These are phyloP conservation scores for Drosophila setosimentum DNA, from an alignment of 2,888 invertebrate genomes.

Conservation along the genomic window DNA sequence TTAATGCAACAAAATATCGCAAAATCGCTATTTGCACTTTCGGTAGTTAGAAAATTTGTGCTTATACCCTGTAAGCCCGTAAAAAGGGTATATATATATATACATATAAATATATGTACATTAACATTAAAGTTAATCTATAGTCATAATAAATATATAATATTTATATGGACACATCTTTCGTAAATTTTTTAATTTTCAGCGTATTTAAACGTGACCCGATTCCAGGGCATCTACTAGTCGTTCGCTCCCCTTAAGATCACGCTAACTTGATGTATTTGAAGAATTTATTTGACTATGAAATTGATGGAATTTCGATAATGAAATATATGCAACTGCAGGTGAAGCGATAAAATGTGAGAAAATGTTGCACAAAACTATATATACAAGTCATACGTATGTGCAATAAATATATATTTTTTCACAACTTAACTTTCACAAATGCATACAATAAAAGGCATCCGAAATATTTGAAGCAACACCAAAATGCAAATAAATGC, in stretches of 20 bases:
- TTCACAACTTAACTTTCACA: not conserved
- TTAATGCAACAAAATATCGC: not conserved
- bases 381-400: not conserved
- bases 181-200: not conserved
- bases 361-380: not conserved
- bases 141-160: not conserved
- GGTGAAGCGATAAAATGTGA: not conserved
- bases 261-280: not conserved
- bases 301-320: slow-evolving; percentile 9
- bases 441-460: not conserved
- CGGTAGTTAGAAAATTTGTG: not conserved
- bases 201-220: not conserved
- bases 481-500: not conserved
- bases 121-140: not conserved
- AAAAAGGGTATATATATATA: not conserved
- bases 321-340: not conserved
- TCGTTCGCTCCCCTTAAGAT: not conserved
- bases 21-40: not conserved
- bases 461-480: not conserved
- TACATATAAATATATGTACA: not conserved
- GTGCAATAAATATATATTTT: not conserved
- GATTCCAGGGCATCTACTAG: not conserved
- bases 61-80: not conserved
- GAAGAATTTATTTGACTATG: slow-evolving; percentile 19
- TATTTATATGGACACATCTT: not conserved